A percentile compares a stretch with the other conserved stretches of the same genome.
phyloP scores from a whole-genome alignment of 2,888 invertebrate genomes.

The Dione juno region DNA sequence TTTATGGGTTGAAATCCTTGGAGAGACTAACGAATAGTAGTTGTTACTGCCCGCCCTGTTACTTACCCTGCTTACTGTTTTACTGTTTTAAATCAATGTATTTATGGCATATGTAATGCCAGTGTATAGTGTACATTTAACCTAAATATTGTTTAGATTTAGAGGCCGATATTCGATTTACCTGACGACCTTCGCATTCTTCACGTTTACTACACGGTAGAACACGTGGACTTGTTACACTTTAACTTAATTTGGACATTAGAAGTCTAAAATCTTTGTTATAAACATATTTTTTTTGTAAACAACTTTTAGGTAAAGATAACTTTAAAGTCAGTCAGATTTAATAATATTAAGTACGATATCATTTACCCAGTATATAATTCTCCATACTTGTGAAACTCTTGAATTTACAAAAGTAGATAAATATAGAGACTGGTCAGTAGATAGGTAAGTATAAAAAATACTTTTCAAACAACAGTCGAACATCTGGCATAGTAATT shows the following conservation, averaged over 20 bases:
- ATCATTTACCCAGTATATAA: too few relatives aligned
- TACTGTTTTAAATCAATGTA: neutral
- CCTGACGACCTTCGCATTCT: slow-evolving; percentile 19
- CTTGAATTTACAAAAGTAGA: too few relatives aligned
- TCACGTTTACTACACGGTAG: neutral
- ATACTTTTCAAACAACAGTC: neutral
- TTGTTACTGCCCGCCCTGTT: neutral
- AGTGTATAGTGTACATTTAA: slow-evolving; percentile 19
- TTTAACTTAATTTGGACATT: neutral
- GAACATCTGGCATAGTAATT: neutral
- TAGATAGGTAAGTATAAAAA: neutral
- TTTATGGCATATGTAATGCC: neutral
- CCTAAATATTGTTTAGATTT: slow-evolving; percentile 16
- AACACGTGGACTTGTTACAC: neutral
- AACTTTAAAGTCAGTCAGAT: too few relatives aligned
- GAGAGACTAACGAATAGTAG: neutral
- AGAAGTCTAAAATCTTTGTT: neutral
- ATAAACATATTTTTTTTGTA: too few relatives aligned
- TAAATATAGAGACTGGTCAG: neutral
- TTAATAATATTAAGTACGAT: too few relatives aligned
- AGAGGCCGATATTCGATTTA: slow-evolving; percentile 36
- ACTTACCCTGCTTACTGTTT: too few relatives aligned
- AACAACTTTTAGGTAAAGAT: too few relatives aligned
- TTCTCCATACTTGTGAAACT: too few relatives aligned
- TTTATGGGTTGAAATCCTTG: neutral